phyloP scores from a whole-genome alignment of 1,140 invertebrate species.

The Venturia canescens region DNA sequence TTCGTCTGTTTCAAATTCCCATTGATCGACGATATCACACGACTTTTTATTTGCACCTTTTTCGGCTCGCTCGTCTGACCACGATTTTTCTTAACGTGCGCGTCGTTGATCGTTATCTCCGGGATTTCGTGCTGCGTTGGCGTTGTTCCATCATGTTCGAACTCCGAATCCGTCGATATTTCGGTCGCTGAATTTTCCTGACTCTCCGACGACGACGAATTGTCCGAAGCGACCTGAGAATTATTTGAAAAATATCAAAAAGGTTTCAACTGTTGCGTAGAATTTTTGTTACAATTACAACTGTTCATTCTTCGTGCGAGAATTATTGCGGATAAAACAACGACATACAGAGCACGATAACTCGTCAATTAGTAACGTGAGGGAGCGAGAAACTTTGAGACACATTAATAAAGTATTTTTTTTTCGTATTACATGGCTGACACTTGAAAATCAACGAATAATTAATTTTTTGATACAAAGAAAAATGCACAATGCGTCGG shows the following conservation, averaged over 20 bases:
- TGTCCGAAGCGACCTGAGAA: constrained; percentile 83
- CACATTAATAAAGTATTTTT: constrained; percentile 66
- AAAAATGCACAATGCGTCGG: constrained; percentile 28
- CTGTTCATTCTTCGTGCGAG: too few species aligned
- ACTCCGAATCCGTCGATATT: constrained; percentile 94
- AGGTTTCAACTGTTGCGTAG: too few species aligned
- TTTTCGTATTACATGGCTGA: constrained; percentile 4
- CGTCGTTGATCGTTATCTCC: constrained; percentile 82
- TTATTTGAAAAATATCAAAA: constrained; percentile 11
- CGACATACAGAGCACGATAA: not conserved
- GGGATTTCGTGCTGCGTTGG: constrained; percentile 82
- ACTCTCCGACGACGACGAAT: constrained; percentile 81
- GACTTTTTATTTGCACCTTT: constrained; percentile 80
- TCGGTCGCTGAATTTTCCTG: constrained; percentile 91
- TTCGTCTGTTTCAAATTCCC: constrained; percentile 63
- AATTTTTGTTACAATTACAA: too few species aligned
- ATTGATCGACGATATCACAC: constrained; percentile 69
- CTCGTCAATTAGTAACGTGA: constrained; percentile 7
- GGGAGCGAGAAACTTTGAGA: constrained; percentile 34
- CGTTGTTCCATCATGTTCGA: constrained; percentile 88
- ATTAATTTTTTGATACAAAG: too few species aligned
- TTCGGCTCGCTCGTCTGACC: constrained; percentile 76
- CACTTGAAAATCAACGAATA: not conserved
- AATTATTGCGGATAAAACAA: not conserved
- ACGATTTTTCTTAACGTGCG: constrained; percentile 75